Conservation (phyloP, 2,113 vertebrate genomes). For the Orycteropus afer region DNA sequence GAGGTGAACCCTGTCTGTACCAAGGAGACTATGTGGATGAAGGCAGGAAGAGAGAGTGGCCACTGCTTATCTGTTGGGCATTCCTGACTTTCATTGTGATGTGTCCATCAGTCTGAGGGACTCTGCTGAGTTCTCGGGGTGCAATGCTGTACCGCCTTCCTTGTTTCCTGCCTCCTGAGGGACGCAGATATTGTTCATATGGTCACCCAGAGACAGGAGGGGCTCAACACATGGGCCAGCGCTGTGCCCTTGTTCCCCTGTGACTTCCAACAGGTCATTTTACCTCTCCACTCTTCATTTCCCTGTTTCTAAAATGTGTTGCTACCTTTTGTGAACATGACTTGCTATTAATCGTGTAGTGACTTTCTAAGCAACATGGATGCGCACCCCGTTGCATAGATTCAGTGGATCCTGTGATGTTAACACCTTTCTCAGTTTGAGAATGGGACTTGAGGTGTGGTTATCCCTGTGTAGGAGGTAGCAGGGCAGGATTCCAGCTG, state of each 20-base stretch:
- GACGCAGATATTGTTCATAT: rapidly evolving
- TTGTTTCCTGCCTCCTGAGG: rapidly evolving
- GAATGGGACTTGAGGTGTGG: rapidly evolving
- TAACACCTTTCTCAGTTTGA: rapidly evolving
- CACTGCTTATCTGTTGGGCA: rapidly evolving
- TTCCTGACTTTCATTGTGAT: no score
- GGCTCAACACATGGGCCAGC: rapidly evolving
- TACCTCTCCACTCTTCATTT: not conserved
- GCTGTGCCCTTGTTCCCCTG: not conserved
- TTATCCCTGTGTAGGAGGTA: rapidly evolving
- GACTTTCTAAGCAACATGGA: not conserved
- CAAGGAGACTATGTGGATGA: not conserved
- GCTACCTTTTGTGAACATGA: rapidly evolving
- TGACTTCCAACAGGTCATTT: not conserved
- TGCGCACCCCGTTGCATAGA: not conserved
- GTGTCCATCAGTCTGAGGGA: rapidly evolving
- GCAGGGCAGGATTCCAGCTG: not conserved
- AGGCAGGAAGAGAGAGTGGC: not conserved
- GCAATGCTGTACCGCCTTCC: rapidly evolving
- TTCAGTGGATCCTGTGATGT: no score
- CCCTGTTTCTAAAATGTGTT: not conserved
- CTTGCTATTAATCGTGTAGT: rapidly evolving
- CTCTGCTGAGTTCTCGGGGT: rapidly evolving
- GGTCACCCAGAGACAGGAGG: rapidly evolving
- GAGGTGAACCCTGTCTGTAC: rapidly evolving